These are phyloP conservation scores for Oryzias dopingdopingensis DNA, from an alignment of 2,797 vertebrate species.

Conservation along the genomic window DNA sequence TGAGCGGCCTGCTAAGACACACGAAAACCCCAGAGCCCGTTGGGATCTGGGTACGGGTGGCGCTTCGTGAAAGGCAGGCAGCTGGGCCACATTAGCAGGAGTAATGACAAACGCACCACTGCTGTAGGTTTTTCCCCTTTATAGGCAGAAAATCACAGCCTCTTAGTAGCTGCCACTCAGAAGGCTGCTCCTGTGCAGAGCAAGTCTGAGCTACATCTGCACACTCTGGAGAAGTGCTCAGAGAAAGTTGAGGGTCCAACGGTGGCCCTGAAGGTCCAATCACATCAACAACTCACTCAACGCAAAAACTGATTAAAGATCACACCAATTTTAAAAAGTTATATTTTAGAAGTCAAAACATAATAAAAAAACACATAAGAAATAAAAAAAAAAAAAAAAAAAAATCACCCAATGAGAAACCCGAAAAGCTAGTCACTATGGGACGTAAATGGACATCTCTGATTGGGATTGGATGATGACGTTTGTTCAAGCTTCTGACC, in stretches of 20 bases:
- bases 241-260: constrained; percentile 28
- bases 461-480: no score
- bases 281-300: no score
- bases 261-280: no score
- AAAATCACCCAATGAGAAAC: no score
- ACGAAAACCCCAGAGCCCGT: constrained; percentile 23
- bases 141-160: constrained; percentile 25
- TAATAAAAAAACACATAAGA: no score
- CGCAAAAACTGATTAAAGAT: no score
- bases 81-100: constrained; percentile 54
- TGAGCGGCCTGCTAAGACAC: constrained; percentile 23
- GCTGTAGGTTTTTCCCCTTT: constrained; percentile 44
- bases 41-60: constrained; percentile 40
- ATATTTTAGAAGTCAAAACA: no score
- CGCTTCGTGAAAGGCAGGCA: constrained; percentile 53
- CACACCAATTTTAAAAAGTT: no score
- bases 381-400: no score
- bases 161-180: constrained; percentile 57
- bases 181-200: not conserved
- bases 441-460: no score
- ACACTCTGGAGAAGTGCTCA: constrained; percentile 41
- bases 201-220: constrained; percentile 11
- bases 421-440: no score
- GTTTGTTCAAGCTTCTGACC: no score
- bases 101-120: constrained; percentile 58